These are phyloP conservation scores for Pegoplata infirma DNA, from an alignment of 2,888 invertebrate genomes.

Conservation along the genomic window DNA sequence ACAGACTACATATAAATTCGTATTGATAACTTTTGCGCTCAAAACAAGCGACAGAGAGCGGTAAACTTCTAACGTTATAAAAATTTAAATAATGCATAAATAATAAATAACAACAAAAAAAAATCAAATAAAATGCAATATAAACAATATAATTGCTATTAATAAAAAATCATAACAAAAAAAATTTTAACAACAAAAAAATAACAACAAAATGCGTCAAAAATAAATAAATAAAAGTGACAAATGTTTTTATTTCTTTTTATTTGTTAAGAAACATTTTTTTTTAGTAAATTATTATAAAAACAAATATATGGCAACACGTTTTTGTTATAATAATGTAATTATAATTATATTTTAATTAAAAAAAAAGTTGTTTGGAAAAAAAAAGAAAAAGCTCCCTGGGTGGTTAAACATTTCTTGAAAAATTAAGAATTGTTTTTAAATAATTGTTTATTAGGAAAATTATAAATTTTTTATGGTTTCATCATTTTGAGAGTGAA, in stretches of 20 bases:
- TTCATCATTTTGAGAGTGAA: conserved; percentile 33
- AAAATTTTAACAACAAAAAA: not conserved
- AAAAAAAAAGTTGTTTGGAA: not conserved
- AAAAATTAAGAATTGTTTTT: not conserved
- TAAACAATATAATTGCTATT: conserved; percentile 10
- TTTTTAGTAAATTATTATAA: not conserved
- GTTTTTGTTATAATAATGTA: too few relatives aligned
- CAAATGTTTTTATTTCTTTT: not conserved
- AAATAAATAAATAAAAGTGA: conserved; percentile 19
- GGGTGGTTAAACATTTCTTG: conserved; percentile 7
- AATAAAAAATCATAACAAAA: conserved; percentile 2
- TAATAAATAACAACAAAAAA: conserved; percentile 14
- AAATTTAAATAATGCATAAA: conserved; percentile 39
- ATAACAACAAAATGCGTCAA: conserved; percentile 25
- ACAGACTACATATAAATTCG: not conserved
- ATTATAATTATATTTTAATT: conserved; percentile 6
- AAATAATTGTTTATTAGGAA: conserved; percentile 56
- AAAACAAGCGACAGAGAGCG: conserved; percentile 14
- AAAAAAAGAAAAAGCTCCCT: not conserved
- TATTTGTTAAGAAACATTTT: not conserved
- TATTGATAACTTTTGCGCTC: conserved; percentile 39
- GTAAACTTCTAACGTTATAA: conserved; percentile 38
- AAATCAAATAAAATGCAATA: not conserved
- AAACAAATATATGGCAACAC: conserved; percentile 1
- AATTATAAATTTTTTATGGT: conserved; percentile 51